Percentiles rank a stretch among this genome's conserved stretches.
These are phyloP conservation scores for Calidris pygmaea DNA, from an alignment of 2,113 vertebrate species.

Conservation along the genomic window DNA sequence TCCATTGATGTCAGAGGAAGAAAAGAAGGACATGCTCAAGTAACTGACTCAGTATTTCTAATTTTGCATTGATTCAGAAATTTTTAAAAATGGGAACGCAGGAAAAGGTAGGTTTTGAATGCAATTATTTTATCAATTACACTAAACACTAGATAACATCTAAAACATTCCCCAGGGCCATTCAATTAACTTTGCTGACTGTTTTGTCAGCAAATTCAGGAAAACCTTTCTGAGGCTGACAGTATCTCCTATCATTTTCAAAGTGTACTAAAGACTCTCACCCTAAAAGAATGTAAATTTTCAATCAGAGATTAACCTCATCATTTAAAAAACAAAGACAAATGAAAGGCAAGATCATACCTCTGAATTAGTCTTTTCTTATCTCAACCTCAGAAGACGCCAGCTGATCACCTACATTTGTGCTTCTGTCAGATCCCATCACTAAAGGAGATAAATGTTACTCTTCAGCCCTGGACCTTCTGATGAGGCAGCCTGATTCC, in stretches of 20 bases:
- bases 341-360: constrained; percentile 11
- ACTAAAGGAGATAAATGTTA: constrained; percentile 62
- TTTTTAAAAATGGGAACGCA: not conserved
- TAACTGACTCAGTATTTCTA: not conserved
- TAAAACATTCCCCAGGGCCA: not conserved
- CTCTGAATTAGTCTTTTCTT: constrained; percentile 56
- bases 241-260: not conserved
- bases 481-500: constrained; percentile 66
- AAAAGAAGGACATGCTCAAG: not conserved
- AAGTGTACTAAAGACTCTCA: not conserved
- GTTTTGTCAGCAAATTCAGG: not conserved
- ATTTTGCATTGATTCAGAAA: not conserved
- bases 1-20: not conserved
- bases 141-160: not conserved
- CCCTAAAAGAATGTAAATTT: not conserved
- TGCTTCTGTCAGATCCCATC: constrained; percentile 60
- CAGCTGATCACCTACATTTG: constrained; percentile 63
- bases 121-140: constrained; percentile 51
- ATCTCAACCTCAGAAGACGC: constrained; percentile 66
- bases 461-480: constrained; percentile 32
- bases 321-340: constrained; percentile 50
- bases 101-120: not conserved
- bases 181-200: not conserved
- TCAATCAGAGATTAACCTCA: not conserved
- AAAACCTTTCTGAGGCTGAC: not conserved